These are phyloP conservation scores for Eulacestoma nigropectus DNA, from an alignment of 2,113 vertebrate genomes.

Conservation along the genomic window DNA sequence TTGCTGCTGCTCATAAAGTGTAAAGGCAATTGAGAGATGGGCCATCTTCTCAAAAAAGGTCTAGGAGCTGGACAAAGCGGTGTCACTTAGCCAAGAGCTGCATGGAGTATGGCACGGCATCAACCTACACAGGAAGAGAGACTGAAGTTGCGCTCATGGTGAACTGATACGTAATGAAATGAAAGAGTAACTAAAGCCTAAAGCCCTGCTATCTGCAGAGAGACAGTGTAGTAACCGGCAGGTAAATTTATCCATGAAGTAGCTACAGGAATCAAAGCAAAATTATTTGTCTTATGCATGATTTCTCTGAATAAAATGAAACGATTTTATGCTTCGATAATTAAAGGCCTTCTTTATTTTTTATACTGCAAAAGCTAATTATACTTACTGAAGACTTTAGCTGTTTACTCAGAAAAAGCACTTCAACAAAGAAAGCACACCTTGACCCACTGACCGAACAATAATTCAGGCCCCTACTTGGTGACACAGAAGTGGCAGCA, in stretches of 20 bases:
- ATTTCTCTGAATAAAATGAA: not conserved
- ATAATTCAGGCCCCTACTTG: not conserved
- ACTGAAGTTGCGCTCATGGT: slow-evolving; percentile 68
- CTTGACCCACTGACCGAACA: not conserved
- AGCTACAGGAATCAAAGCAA: not conserved
- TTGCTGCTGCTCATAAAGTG: slow-evolving; percentile 51
- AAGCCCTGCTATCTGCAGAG: slow-evolving; percentile 49
- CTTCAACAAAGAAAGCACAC: not conserved
- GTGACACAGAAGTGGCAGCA: not conserved
- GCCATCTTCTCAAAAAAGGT: slow-evolving; percentile 69
- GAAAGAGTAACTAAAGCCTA: slow-evolving; percentile 55
- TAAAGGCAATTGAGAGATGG: slow-evolving; percentile 73
- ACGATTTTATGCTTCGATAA: not conserved
- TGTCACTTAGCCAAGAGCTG: slow-evolving; percentile 64
- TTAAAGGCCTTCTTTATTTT: not conserved
- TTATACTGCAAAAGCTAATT: not conserved
- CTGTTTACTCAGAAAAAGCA: not conserved
- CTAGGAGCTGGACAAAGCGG: slow-evolving; percentile 68
- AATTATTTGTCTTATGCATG: not conserved
- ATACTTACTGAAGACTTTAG: not conserved
- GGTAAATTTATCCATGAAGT: not conserved
- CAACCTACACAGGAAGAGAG: slow-evolving; percentile 64
- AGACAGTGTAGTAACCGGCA: not conserved
- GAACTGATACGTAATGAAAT: slow-evolving; percentile 53
- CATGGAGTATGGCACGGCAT: slow-evolving; percentile 70